A percentile compares a stretch with the other conserved stretches of the same genome.
phyloP scores from a whole-genome alignment of 2,888 invertebrate species.

The Cosmopolites sordidus region DNA sequence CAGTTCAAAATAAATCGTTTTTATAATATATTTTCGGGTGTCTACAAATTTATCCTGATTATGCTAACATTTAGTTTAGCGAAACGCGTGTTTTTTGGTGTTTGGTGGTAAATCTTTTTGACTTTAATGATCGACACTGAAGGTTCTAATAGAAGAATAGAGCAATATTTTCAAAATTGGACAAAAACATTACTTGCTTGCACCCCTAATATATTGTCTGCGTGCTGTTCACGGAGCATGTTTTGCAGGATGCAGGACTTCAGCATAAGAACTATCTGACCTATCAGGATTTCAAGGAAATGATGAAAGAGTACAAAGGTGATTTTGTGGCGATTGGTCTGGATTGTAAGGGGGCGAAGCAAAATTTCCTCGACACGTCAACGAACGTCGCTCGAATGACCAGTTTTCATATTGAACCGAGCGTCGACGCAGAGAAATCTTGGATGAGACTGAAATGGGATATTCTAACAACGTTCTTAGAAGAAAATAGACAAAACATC shows the following conservation, averaged over 20 bases:
- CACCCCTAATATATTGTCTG: no score
- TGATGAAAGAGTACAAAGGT: conserved; percentile 96
- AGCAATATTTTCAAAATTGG: no score
- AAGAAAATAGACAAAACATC: conserved; percentile 94
- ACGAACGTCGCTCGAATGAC: conserved; percentile 95
- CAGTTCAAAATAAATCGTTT: no score
- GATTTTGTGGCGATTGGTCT: conserved; percentile 92
- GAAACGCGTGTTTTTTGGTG: no score
- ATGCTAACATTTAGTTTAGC: no score
- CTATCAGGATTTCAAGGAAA: conserved; percentile 86
- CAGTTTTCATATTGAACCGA: conserved; percentile 84
- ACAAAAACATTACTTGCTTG: no score
- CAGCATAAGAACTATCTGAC: conserved; percentile 87
- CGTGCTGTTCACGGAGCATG: no score
- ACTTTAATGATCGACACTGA: no score
- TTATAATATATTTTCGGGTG: no score
- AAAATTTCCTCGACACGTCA: conserved; percentile 90
- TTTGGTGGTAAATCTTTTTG: no score
- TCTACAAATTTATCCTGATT: no score
- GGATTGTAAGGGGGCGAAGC: conserved; percentile 92
- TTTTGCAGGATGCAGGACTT: conserved; percentile 75
- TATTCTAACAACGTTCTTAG: conserved; percentile 82
- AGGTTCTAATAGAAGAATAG: no score
- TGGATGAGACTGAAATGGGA: conserved; percentile 80
- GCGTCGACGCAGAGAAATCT: conserved; percentile 63